Base-by-base conservation (phyloP, 2,888 invertebrate genomes). In the Plemyria rubiginata region DNA sequence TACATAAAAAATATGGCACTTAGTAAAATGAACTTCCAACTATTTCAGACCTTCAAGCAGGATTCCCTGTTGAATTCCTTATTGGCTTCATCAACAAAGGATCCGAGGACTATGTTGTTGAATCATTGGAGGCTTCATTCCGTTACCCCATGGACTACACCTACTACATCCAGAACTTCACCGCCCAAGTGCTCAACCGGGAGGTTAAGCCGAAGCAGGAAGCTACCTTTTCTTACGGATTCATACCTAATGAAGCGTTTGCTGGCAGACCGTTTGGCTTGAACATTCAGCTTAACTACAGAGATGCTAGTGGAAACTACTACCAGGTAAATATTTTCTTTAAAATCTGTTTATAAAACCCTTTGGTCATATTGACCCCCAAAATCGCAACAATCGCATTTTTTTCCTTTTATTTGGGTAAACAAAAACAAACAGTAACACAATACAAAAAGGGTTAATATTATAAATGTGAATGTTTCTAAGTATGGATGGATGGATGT, bases 71-170 rank as follows among this genome's bases (percentile, higher is more conserved):
- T 0, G 98, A 99, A 86, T 97, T 99, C 87, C 93, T 99, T 0
- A 97, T 99, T 67, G 99, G 99, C 22, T 99, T 99, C 91, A 95
- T 96, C 58, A 99, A 99, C 94, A 98, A 97, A 82, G 99, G 99
- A 52, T 94, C 96, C 63, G 95, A 96, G 74, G 98, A 99, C 74
- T 99, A 99, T 81, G 88, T 96, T 28, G 95, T 99, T 22, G 99
- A 99, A 83, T 96, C 96, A 6, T 94, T 99, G 82, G 99, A 99
- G 79, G 99, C 99, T 0, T 99, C 99, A 0, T 99, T 99, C 95
- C 96, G 99, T 75, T 99, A 99, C 84, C 99, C 99, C 8, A 97
- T 99, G 96, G 99, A 99, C 90, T 99, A 98, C 92, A 98, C 96
- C 73, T 99, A 98, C 91, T 97, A 97, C 92, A 98, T 99, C 73